Conservation (phyloP, 1,140 invertebrate species). For the Adoxophyes honmai region DNA sequence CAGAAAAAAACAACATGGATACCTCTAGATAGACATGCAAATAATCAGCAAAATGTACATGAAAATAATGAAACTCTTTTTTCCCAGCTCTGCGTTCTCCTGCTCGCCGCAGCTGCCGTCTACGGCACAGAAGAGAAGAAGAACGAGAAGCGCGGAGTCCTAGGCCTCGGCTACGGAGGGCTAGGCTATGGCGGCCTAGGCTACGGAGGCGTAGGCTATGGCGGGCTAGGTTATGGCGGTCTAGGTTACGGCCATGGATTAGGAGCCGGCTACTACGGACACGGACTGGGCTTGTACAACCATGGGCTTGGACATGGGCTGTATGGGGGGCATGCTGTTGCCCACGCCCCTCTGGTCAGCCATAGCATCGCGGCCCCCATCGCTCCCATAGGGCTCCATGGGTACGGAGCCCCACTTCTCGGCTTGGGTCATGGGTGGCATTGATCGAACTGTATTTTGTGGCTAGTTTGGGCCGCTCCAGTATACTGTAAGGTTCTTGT, state of each 20-base stretch:
- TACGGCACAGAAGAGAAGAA: conserved; percentile 64
- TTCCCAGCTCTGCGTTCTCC: conserved; percentile 48
- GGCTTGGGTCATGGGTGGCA: conserved; percentile 42
- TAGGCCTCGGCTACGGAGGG: conserved; percentile 59
- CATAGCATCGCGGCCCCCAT: background rate
- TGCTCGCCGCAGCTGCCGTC: conserved; percentile 44
- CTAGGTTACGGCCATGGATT: conserved; percentile 28
- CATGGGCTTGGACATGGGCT: conserved; percentile 25
- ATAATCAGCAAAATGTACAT: too few relatives aligned
- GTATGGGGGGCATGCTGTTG: conserved; percentile 18
- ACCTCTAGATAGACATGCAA: too few relatives aligned
- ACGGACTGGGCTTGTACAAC: conserved; percentile 41
- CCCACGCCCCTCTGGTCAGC: background rate
- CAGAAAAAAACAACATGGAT: too few relatives aligned
- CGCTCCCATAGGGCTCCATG: conserved; percentile 24
- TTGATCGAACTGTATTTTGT: conserved; percentile 20
- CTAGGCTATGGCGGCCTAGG: conserved; percentile 13
- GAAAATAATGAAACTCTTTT: background rate
- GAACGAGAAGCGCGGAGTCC: conserved; percentile 61
- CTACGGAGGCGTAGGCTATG: conserved; percentile 18
- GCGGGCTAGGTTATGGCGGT: conserved; percentile 30
- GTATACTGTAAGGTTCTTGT: background rate
- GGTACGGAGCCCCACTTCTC: conserved; percentile 38
- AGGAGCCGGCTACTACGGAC: conserved; percentile 32
- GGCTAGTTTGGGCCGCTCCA: background rate